phyloP scores from a whole-genome alignment of 1,140 invertebrate genomes.

The Pararge aegeria region DNA sequence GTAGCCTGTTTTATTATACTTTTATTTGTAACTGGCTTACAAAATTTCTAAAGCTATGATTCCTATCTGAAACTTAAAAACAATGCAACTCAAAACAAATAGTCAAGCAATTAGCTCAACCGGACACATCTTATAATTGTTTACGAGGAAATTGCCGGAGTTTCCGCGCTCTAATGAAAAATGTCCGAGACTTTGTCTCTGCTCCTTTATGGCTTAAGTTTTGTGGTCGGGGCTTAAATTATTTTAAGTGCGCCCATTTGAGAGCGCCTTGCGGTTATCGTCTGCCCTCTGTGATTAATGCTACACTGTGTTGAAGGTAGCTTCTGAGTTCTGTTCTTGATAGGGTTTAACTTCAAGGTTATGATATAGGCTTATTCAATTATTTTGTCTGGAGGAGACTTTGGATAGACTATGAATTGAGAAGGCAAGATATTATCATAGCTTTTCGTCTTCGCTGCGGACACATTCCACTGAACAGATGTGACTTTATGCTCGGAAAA shows the following conservation, averaged over 20 bases:
- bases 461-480: no score
- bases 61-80: neutral
- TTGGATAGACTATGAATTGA: no score
- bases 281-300: conserved; percentile 50
- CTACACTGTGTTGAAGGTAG: conserved; percentile 22
- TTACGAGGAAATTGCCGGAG: conserved; percentile 43
- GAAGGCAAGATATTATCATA: no score
- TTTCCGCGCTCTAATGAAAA: conserved; percentile 57
- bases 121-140: conserved; percentile 61
- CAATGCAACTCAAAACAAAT: conserved; percentile 26
- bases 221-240: conserved; percentile 52
- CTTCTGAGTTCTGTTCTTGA: conserved; percentile 5
- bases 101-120: conserved; percentile 37
- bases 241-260: conserved; percentile 62
- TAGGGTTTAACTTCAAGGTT: conserved; percentile 1
- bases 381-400: no score
- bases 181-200: conserved; percentile 61
- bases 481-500: no score
- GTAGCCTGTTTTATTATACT: no score
- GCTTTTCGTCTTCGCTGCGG: no score
- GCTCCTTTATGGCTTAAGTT: conserved; percentile 61
- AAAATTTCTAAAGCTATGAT: no score
- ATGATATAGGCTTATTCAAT: no score
- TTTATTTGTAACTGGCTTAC: no score
- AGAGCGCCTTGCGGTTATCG: conserved; percentile 61